Evolutionary conservation across 2,113 vertebrate genomes (phyloP).

Genomic region (Pica pica): DNA sequence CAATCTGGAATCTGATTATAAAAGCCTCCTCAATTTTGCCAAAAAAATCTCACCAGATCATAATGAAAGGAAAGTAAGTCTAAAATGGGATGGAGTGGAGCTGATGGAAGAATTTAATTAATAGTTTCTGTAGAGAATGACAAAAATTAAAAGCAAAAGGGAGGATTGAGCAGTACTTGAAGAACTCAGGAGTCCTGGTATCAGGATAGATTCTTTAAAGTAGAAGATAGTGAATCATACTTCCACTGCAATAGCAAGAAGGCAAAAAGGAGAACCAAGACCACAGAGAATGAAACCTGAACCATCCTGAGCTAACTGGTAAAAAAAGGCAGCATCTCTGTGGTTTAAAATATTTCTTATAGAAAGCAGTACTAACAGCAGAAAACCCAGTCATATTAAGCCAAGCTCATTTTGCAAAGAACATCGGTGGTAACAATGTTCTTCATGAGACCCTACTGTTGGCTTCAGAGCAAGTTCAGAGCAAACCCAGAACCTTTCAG

Average conservation of each 20-base stretch:
- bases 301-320: not conserved
- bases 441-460: not conserved
- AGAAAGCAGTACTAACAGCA: not conserved
- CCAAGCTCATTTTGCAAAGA: not conserved
- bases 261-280: not conserved
- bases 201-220: not conserved
- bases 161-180: not conserved
- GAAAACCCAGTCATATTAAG: not conserved
- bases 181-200: not conserved
- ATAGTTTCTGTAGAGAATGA: not conserved
- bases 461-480: not conserved
- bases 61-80: not conserved
- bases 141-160: not conserved
- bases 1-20: not conserved
- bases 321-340: not conserved
- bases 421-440: not conserved
- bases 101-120: not conserved
- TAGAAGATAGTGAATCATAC: not conserved
- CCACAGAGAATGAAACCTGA: not conserved
- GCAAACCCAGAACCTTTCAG: not conserved
- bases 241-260: not conserved
- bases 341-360: not conserved
- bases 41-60: not conserved
- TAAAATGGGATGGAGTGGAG: not conserved
- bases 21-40: not conserved